phyloP scores from a whole-genome alignment of 2,888 invertebrate genomes.

The Julus scanicus region DNA sequence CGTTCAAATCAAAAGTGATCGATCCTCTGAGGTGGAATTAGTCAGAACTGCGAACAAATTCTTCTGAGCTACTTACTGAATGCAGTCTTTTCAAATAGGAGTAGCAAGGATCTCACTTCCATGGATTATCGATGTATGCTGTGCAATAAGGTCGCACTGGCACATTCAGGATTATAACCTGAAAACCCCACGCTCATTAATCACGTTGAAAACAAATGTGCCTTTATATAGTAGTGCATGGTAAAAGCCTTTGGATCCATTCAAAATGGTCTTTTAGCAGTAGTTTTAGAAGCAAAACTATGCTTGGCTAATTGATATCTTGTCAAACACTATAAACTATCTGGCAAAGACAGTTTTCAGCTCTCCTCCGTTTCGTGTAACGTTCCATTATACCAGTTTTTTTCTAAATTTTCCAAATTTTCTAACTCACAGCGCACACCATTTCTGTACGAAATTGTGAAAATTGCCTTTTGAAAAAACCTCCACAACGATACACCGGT shows the following conservation, averaged over 20 bases:
- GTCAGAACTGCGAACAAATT: not conserved
- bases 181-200: not conserved
- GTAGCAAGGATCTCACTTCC: not conserved
- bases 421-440: too few species aligned
- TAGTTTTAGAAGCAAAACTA: too few species aligned
- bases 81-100: not conserved
- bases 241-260: not conserved
- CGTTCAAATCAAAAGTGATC: not conserved
- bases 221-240: not conserved
- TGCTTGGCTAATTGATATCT: too few species aligned
- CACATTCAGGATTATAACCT: not conserved
- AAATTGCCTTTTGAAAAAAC: too few species aligned
- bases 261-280: too few species aligned
- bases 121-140: constrained; percentile 9
- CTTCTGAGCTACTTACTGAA: not conserved
- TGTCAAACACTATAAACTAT: too few species aligned
- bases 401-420: too few species aligned
- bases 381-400: too few species aligned
- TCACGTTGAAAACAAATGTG: not conserved
- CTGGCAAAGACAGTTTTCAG: too few species aligned
- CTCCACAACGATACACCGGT: too few species aligned
- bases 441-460: too few species aligned
- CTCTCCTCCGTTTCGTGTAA: too few species aligned
- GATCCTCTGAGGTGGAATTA: not conserved
- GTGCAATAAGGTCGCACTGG: not conserved